Base-by-base conservation (phyloP, 1,140 invertebrate genomes). In the Halyomorpha halys region DNA sequence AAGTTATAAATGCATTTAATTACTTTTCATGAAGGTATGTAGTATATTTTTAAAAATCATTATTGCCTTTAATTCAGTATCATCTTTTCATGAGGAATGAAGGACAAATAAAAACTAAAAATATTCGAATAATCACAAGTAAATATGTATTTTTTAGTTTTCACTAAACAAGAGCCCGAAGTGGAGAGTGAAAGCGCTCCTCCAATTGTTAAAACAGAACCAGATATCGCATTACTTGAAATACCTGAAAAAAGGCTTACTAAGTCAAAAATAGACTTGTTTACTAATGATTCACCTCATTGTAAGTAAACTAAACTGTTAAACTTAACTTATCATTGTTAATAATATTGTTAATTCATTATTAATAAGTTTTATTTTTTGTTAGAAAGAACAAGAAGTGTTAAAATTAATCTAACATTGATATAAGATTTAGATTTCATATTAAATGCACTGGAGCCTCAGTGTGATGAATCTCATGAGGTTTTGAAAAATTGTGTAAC, bases 151-250 rank as follows among this genome's bases (percentile, higher is more conserved):
- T n/a, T n/a, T 30, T 30, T 30, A 72, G 71, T 72, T 65, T 72
- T 72, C 61, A 71, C 71, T 0, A 72, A 72, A 63, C 71, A 72
- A 68, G 71, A 72, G 18, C 66, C 67, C 2, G 70, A 72, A 49
- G 68, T 67, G 13, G 71, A 72, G 62, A 70, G 68, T 47, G 71
- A 72, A 23, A 65, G 66, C 14, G 68, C 67, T 44, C 67, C 70
- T 14, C 70, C 71, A 11, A 44, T 47, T 59, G 3, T 65, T 9
- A 65, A 65, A 51, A 34, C 34, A 23, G 18, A 19, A n/a, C 30
- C 25, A 19, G 25, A 18, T 16, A 65, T 65, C 6, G 18, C 54
- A n/a, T 44, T 65, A 39, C 59, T 27, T 13, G 63, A 65, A 25
- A 19, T 65, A 56, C 23, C 53, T 15, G 63, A 65, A 47, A 44